These are phyloP conservation scores for Anastrepha obliqua DNA, from an alignment of 1,140 invertebrate genomes.

Conservation along the genomic window DNA sequence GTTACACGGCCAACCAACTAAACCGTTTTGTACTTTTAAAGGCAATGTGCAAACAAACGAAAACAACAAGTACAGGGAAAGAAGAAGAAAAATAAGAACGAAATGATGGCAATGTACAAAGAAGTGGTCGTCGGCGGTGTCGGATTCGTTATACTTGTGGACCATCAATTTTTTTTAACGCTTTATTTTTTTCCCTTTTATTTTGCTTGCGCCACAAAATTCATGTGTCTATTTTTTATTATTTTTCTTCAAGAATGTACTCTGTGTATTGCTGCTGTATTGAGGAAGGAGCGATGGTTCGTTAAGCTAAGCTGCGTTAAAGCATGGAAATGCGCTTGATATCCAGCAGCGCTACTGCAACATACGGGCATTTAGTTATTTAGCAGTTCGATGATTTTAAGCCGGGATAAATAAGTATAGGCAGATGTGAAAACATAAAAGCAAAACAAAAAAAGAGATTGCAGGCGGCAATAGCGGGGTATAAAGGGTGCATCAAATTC, in stretches of 20 bases:
- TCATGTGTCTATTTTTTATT: neutral
- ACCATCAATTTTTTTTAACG: neutral
- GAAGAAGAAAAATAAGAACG: conserved; percentile 15
- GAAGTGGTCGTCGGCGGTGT: conserved; percentile 26
- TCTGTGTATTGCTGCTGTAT: neutral
- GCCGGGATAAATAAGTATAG: conserved; percentile 6
- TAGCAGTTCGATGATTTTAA: conserved; percentile 48
- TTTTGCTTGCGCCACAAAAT: conserved; percentile 8
- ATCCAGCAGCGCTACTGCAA: conserved; percentile 26
- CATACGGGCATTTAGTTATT: conserved; percentile 10
- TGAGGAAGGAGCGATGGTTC: neutral
- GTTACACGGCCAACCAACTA: conserved; percentile 24
- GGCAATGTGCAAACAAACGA: neutral
- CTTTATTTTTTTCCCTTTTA: neutral
- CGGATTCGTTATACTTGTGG: neutral
- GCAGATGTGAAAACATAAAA: neutral
- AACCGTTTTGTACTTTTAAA: conserved; percentile 42
- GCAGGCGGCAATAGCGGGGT: neutral
- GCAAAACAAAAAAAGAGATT: neutral
- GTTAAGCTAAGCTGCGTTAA: conserved; percentile 15
- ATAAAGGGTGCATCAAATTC: too few species aligned
- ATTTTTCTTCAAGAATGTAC: conserved; percentile 6
- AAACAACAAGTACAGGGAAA: neutral
- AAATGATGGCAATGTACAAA: conserved; percentile 30
- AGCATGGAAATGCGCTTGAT: conserved; percentile 34